A percentile compares a stretch with the other conserved stretches of the same genome.
Conservation (phyloP, 2,113 vertebrate species). For the Platanista minor region DNA sequence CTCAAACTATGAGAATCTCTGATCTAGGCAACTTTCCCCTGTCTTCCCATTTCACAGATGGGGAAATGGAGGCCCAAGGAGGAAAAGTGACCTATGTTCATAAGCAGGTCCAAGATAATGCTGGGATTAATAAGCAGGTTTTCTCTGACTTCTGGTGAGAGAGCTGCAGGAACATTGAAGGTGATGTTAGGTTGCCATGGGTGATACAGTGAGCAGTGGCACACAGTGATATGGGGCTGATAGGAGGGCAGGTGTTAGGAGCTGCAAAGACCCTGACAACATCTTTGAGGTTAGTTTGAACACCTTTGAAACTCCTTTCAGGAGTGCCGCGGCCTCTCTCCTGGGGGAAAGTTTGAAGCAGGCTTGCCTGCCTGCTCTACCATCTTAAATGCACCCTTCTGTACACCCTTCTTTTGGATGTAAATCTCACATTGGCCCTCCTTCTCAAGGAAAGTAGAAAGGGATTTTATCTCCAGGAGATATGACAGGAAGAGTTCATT, state of each 20-base stretch:
- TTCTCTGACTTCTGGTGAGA: background rate
- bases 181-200: background rate
- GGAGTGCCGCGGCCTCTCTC: background rate
- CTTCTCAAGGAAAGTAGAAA: background rate
- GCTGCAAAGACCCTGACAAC: background rate
- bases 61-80: background rate
- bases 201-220: background rate
- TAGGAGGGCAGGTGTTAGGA: background rate
- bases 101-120: background rate
- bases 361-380: background rate
- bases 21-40: background rate
- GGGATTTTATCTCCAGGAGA: background rate
- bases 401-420: background rate
- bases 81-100: background rate
- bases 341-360: background rate
- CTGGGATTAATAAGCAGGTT: background rate
- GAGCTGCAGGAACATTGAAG: background rate
- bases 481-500: background rate
- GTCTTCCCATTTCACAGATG: background rate
- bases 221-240: background rate
- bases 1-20: background rate
- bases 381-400: too few relatives aligned
- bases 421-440: background rate
- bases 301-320: background rate
- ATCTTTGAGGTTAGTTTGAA: background rate